Base-by-base conservation (phyloP, 2,888 invertebrate species). In the Coelinius sp. region DNA sequence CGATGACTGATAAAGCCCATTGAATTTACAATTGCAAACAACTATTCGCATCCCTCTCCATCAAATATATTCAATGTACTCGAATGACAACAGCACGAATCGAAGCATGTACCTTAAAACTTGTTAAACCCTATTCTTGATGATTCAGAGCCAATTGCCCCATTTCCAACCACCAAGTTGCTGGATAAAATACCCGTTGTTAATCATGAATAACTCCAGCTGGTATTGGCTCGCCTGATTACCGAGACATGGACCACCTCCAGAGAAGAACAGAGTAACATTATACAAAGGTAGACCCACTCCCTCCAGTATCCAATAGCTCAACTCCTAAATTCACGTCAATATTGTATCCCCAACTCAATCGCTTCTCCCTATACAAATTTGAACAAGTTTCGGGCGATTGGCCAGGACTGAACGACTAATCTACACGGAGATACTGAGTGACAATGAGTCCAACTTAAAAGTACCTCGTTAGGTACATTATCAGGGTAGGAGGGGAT, bases 211-310 rank as follows among this genome's bases (percentile, higher is more conserved):
- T 46, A 65, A 66, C 22, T 64, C 70, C 49, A 25, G 69, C 73
- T 75, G 73, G 67, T 76, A 74, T 73, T 75, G 76, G 74, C 76
- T 73, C 67, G n/a, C 73, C 71, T 73, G 70, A 76, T 76, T 68
- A 68, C 69, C 74, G 65, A 27, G 72, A 65, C 73, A 76, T 76
- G 59, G 72, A 75, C 62, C 46, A 71, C 46, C 73, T 52, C 49
- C 35, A n/a, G 8, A 22, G 68, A 62, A 22, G 66, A 70, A 76
- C 74, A 76, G 75, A 75, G 75, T 67, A n/a, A n/a, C n/a, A n/a
- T n/a, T n/a, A n/a, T n/a, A n/a, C n/a, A n/a, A n/a, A n/a, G n/a
- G n/a, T 68, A 7, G 17, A 72, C 68, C 63, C 68, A 52, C 64
- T 76, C 74, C 64, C 67, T 66, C 65, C 73, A 53, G 65, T 35